Evolutionary conservation across 2,113 vertebrate genomes (phyloP), one percentile per base, ranked within the genome.

Genomic region (Scartelaos histophorus): DNA sequence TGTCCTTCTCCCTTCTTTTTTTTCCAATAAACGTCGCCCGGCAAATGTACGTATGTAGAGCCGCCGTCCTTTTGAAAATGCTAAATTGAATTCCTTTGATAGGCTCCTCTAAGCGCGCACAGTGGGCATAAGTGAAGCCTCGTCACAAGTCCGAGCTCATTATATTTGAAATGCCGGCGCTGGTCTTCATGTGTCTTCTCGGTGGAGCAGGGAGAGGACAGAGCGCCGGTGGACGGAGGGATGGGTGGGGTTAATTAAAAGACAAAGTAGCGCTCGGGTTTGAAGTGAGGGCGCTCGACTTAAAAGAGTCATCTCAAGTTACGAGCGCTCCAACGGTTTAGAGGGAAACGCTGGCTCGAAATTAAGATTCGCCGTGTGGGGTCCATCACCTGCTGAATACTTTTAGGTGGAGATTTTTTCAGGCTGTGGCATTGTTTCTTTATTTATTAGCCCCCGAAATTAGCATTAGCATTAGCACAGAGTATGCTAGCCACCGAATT

Each of bases 41-140:
- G 61, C 67, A 78, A 86, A 87, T 81, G 74, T 80, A 85, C 79
- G 72, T 80, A 85, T 64, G 81, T 73, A 47, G 64, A 71, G 84
- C 17, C 69, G 70, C 79, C 35, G 75, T 15, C 80, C 68, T 70
- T 79, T 89, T 90, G 78, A 87, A 85, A 88, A 82, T 71, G 74
- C 84, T 85, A 81, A 86, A 92, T 84, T 83, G 69, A 88, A 90
- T 87, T 81, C 74, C 82, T 90, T 91, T 92, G 82, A 88, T 88
- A 75, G 35, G 21, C 68, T 77, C 73, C 69, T 70, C 34, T 47
- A 73, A 73, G 81, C 35, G 66, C 69, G 75, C 61, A 73, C 90
- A 83, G 78, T 74, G 66, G 67, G 82, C 86, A 85, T 79, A 85
- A 87, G 88, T 87, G 82, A 88, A 88, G 82, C 73, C 72, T 89